Evolutionary conservation across 2,888 invertebrate genomes (phyloP), one percentile per base, ranked within the genome.

Genomic region (Oscheius sp.): DNA sequence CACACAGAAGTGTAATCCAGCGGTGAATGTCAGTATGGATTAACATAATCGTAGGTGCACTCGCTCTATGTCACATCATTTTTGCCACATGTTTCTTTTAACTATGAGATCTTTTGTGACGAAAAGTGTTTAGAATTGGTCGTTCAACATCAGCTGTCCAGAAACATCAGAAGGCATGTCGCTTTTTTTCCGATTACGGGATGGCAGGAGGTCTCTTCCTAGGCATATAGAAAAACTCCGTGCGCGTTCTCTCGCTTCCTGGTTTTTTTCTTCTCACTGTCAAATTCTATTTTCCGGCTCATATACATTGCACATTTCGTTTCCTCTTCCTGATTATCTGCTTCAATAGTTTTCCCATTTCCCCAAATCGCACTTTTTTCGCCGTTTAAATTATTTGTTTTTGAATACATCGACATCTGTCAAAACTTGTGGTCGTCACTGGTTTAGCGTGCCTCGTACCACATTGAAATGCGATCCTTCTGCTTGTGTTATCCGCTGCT

Each of bases 381-480:
- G 47, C 6, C 6, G 20, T 22, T 26, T 12, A n/a, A n/a, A n/a
- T n/a, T n/a, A n/a, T n/a, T 5, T n/a, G 45, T 45, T 45, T 45
- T 45, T n/a, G 47, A 22, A 47, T 9, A n/a, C 33, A 4, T 54
- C 36, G 14, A 54, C 54, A 54, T 54, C 54, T 54, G 54, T 54
- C 54, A 54, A 54, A 54, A 54, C 17, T 32, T 54, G 54, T 54
- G 54, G 54, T 54, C 33, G 54, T 54, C 54, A 32, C 41, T 44
- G 59, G 59, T 59, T 59, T 59, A 44, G 41, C 41, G 44, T 41
- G 41, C 28, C 44, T 44, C 54, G 59, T 59, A 24, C 44, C 59
- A 41, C 59, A 59, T 41, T 41, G 59, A 59, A 59, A 59, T 24
- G 44, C 59, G 59, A 59, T 59, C 41, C 59, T 44, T 9, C 44